Conservation (phyloP, 2,888 invertebrate species). For the Isotomurus palustris region DNA sequence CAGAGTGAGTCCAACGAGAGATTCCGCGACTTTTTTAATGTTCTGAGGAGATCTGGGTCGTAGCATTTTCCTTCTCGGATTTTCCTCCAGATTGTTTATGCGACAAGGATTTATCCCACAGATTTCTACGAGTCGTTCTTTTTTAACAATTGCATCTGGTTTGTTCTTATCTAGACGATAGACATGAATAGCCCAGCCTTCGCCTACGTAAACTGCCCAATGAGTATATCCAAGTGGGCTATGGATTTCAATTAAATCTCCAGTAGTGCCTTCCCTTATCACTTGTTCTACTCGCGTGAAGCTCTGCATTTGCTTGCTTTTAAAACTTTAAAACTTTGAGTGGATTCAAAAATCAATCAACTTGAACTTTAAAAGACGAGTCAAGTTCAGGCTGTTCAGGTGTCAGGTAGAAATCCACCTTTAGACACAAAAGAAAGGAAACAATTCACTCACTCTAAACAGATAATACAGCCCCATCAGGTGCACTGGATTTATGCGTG, state of each 20-base stretch:
- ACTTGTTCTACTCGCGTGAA: neutral
- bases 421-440: too few relatives aligned
- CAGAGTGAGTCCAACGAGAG: neutral
- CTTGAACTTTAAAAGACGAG: too few relatives aligned
- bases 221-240: neutral
- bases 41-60: neutral
- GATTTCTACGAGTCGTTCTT: neutral
- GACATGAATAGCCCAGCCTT: conserved; percentile 3
- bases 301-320: too few relatives aligned
- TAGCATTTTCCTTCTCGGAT: neutral
- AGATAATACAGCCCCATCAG: too few relatives aligned
- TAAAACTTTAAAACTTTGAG: too few relatives aligned
- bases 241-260: conserved; percentile 8
- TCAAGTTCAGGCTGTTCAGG: too few relatives aligned
- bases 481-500: too few relatives aligned
- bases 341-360: too few relatives aligned
- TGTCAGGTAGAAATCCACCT: too few relatives aligned
- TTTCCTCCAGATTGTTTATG: neutral
- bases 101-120: neutral
- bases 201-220: conserved; percentile 6
- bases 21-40: neutral
- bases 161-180: neutral
- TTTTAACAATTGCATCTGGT: neutral
- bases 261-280: neutral
- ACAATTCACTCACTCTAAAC: too few relatives aligned